phyloP scores from a whole-genome alignment of 2,888 invertebrate genomes.

The Scelioninae gen. 1 region DNA sequence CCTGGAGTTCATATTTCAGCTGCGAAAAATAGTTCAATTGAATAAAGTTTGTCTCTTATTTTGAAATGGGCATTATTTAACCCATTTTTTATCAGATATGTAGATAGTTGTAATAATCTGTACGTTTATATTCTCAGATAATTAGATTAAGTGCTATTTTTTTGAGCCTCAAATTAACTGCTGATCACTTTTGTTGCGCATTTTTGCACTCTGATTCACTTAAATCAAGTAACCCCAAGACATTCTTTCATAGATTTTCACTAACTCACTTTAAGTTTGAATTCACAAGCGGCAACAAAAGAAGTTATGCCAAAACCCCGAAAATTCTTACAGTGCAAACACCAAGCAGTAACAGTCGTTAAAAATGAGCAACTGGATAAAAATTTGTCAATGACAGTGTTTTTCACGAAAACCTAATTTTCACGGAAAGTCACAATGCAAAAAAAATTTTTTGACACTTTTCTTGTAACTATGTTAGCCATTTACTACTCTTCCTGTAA shows the following conservation, averaged over 20 bases:
- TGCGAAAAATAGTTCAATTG: too few relatives aligned
- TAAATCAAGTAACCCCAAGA: constrained; percentile 10
- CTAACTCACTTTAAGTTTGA: constrained; percentile 21
- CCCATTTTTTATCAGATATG: background rate
- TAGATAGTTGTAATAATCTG: background rate
- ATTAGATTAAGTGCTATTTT: background rate
- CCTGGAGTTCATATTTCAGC: too few relatives aligned
- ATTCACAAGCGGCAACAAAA: background rate
- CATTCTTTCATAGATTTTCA: constrained; percentile 18
- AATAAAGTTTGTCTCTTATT: constrained; percentile 46
- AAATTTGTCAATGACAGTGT: too few relatives aligned
- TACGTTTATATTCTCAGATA: background rate
- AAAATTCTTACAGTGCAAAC: background rate
- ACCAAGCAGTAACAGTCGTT: constrained; percentile 5
- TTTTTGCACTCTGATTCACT: constrained; percentile 33
- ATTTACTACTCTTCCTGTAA: too few relatives aligned
- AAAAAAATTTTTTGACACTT: too few relatives aligned
- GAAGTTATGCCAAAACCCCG: background rate
- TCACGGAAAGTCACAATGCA: too few relatives aligned
- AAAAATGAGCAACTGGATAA: too few relatives aligned
- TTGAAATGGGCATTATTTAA: background rate
- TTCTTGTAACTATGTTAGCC: too few relatives aligned
- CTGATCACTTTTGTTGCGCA: constrained; percentile 33
- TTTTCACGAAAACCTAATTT: too few relatives aligned
- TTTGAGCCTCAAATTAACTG: constrained; percentile 17